Evolutionary conservation across 2,113 vertebrate species (phyloP).

Genomic region (Morone saxatilis): DNA sequence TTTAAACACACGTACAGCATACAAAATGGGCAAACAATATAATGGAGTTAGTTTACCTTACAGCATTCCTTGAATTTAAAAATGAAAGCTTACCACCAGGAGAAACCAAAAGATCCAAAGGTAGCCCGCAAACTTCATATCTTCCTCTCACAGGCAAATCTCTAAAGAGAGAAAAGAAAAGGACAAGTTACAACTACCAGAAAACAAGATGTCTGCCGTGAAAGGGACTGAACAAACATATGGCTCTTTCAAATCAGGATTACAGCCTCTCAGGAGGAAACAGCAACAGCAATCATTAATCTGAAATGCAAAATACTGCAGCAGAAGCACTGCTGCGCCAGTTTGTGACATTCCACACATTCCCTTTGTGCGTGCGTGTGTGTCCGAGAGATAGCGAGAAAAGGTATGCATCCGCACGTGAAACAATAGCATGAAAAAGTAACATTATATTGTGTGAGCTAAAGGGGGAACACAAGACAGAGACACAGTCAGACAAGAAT

Average conservation of each 20-base stretch:
- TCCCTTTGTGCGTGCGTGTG: not conserved
- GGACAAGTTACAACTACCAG: slow-evolving; percentile 33
- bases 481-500: slow-evolving; percentile 30
- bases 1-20: slow-evolving; percentile 5
- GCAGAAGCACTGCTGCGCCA: slow-evolving; percentile 31
- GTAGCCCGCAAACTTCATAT: slow-evolving; percentile 76
- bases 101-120: slow-evolving; percentile 76
- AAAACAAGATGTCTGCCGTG: slow-evolving; percentile 39
- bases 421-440: slow-evolving; percentile 16
- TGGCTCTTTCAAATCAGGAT: slow-evolving; percentile 54
- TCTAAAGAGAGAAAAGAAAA: slow-evolving; percentile 54
- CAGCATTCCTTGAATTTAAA: slow-evolving; percentile 6
- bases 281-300: slow-evolving; percentile 50
- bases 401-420: not conserved
- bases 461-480: not conserved
- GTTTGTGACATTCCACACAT: slow-evolving; percentile 31
- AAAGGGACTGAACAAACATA: slow-evolving; percentile 65
- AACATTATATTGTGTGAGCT: slow-evolving; percentile 4
- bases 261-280: slow-evolving; percentile 41
- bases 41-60: not conserved
- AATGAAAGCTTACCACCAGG: slow-evolving; percentile 76
- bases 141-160: slow-evolving; percentile 64
- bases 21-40: slow-evolving; percentile 8
- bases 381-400: not conserved
- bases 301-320: slow-evolving; percentile 70